Evolutionary conservation across 2,113 vertebrate species (phyloP).

Genomic region (Micronycteris hirsuta): DNA sequence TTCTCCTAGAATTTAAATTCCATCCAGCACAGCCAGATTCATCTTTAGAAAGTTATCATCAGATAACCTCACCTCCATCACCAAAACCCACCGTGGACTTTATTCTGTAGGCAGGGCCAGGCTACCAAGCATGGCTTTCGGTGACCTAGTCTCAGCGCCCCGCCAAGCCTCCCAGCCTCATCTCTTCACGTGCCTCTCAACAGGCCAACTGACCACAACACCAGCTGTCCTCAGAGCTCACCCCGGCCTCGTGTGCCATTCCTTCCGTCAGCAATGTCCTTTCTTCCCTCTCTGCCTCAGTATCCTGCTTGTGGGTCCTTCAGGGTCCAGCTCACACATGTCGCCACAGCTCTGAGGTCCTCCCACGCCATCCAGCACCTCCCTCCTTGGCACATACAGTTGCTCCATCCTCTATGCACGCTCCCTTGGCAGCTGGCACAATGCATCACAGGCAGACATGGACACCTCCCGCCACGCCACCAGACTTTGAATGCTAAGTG

Average conservation of each 20-base stretch:
- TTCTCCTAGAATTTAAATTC: neutral
- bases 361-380: neutral
- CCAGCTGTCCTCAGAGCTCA: neutral
- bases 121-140: rapidly evolving
- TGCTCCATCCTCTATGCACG: neutral
- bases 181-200: neutral
- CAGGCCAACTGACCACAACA: neutral
- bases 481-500: neutral
- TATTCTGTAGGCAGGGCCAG: neutral
- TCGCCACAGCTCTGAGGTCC: neutral
- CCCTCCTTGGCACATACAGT: neutral
- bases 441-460: neutral
- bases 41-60: neutral
- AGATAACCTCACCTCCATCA: neutral
- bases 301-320: neutral
- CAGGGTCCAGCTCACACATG: neutral
- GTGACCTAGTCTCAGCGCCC: neutral
- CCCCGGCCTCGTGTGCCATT: neutral
- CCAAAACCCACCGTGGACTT: neutral
- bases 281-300: neutral
- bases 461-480: neutral
- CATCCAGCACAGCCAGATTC: neutral
- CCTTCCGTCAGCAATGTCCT: neutral
- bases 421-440: neutral
- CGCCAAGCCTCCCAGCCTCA: neutral